Evolutionary conservation across 1,140 invertebrate species (phyloP).

Genomic region (Cotesia chilonis): DNA sequence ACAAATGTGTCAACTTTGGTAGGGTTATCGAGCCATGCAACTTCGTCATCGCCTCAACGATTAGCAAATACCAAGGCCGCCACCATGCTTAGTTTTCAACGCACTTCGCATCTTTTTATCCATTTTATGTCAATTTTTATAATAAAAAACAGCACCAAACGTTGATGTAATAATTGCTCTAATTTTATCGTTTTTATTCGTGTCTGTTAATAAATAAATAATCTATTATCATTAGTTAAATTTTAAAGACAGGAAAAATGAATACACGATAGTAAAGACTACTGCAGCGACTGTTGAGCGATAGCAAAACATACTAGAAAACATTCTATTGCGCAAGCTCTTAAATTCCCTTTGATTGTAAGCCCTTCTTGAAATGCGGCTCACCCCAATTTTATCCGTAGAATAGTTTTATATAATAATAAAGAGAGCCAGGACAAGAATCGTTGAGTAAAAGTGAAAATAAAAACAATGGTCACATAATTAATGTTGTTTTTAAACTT

Average conservation of each 20-base stretch:
- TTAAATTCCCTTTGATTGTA: conserved; percentile 23
- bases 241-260: background rate
- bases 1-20: conserved; percentile 42
- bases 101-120: background rate
- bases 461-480: background rate
- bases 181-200: background rate
- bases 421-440: conserved; percentile 8
- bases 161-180: background rate
- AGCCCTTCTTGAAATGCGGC: conserved; percentile 34
- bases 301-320: conserved; percentile 15
- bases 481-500: too few species aligned
- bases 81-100: conserved; percentile 34
- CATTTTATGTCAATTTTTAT: background rate
- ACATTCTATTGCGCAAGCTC: conserved; percentile 30
- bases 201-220: background rate
- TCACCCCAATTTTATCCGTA: conserved; percentile 30
- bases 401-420: conserved; percentile 20
- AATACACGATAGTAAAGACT: conserved; percentile 8
- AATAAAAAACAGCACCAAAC: background rate
- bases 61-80: conserved; percentile 30
- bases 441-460: background rate
- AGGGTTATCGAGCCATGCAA: conserved; percentile 37
- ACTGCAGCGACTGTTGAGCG: conserved; percentile 34
- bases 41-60: conserved; percentile 45
- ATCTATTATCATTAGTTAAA: background rate